Evolutionary conservation across 2,797 vertebrate genomes (phyloP).

Genomic region (Crenuchus spilurus): DNA sequence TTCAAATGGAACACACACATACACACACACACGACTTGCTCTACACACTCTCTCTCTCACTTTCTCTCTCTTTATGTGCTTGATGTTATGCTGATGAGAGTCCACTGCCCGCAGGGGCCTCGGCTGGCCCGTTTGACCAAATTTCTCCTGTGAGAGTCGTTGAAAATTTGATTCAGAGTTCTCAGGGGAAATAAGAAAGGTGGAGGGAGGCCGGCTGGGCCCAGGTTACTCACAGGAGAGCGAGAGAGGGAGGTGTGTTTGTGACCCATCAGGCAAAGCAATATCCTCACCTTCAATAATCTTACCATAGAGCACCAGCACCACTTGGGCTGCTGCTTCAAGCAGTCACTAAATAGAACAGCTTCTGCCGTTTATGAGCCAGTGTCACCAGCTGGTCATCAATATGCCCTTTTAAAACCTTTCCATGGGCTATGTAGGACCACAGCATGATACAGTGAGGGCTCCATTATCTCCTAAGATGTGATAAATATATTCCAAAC

Average conservation of each 20-base stretch:
- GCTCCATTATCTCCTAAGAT: slow-evolving; percentile 18
- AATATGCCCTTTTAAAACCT: slow-evolving; percentile 3
- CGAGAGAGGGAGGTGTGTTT: slow-evolving; percentile 35
- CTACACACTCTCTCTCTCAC: slow-evolving; percentile 1
- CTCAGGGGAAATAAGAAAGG: slow-evolving; percentile 66
- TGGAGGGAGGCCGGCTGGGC: slow-evolving; percentile 36
- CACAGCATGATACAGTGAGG: not conserved
- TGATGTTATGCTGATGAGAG: slow-evolving; percentile 59
- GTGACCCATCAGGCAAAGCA: slow-evolving; percentile 56
- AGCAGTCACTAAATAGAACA: slow-evolving; percentile 47
- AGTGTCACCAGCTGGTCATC: slow-evolving; percentile 36
- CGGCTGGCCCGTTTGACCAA: slow-evolving; percentile 53
- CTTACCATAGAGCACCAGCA: slow-evolving; percentile 41
- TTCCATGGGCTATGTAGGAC: not conserved
- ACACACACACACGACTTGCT: no score
- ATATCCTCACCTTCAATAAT: slow-evolving; percentile 57
- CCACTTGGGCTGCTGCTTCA: slow-evolving; percentile 34
- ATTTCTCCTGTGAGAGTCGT: slow-evolving; percentile 62
- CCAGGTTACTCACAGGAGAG: slow-evolving; percentile 41
- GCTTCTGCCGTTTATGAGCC: slow-evolving; percentile 49
- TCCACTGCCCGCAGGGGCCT: slow-evolving; percentile 32
- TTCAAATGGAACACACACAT: slow-evolving; percentile 43
- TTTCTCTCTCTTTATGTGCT: slow-evolving; percentile 37
- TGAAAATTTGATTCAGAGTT: slow-evolving; percentile 68
- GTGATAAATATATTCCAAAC: slow-evolving; percentile 4